Evolutionary conservation across 2,888 invertebrate genomes (phyloP).

Genomic region (Calliopum simillimum): DNA sequence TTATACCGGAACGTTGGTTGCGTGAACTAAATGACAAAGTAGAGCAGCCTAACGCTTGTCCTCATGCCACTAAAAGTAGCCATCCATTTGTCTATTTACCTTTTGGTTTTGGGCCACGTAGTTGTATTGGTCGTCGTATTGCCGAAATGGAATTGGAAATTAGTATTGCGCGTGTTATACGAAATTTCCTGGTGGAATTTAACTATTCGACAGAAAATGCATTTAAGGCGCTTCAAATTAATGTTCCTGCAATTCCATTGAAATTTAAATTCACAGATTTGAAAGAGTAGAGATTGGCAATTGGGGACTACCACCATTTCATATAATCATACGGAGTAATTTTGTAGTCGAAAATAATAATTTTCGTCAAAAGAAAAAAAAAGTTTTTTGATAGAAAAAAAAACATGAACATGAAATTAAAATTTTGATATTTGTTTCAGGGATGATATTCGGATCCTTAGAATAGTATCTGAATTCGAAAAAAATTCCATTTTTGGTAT

Average conservation of each 20-base stretch:
- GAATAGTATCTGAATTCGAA: too few species aligned
- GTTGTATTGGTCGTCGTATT: slow-evolving; percentile 79
- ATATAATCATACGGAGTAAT: too few species aligned
- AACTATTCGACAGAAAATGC: slow-evolving; percentile 58
- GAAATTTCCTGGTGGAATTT: slow-evolving; percentile 59
- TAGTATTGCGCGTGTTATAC: slow-evolving; percentile 66
- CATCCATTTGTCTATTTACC: slow-evolving; percentile 68
- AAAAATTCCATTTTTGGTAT: too few species aligned
- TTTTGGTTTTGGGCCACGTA: slow-evolving; percentile 78
- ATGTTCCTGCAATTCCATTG: slow-evolving; percentile 63
- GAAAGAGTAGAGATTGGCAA: neutral
- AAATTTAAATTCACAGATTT: slow-evolving; percentile 64
- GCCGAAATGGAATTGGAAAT: slow-evolving; percentile 79
- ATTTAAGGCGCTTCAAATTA: slow-evolving; percentile 58
- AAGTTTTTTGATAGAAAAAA: too few species aligned
- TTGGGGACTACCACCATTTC: too few species aligned
- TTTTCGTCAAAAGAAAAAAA: too few species aligned
- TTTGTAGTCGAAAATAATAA: too few species aligned
- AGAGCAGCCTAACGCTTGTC: neutral
- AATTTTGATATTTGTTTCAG: too few species aligned
- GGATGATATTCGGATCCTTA: too few species aligned
- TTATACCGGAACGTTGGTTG: slow-evolving; percentile 48
- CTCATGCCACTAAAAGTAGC: slow-evolving; percentile 8
- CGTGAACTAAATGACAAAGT: slow-evolving; percentile 2
- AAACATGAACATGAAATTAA: too few species aligned